Evolutionary conservation across 2,113 vertebrate species (phyloP).

Genomic region (Strigops habroptila): DNA sequence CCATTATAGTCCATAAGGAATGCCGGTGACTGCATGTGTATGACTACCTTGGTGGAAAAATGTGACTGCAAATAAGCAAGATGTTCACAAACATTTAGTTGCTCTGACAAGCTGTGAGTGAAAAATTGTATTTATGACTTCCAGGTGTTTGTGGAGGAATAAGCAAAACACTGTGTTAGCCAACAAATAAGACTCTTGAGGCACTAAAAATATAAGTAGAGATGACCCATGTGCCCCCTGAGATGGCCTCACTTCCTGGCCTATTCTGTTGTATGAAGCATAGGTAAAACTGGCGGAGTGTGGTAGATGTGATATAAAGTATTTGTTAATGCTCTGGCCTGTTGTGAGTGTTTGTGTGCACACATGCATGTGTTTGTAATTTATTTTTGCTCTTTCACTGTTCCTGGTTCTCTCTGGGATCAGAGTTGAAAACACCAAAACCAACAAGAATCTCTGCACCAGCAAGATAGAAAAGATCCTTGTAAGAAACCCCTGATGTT

Average conservation of each 20-base stretch:
- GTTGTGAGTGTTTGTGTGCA: neutral
- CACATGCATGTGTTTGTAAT: neutral
- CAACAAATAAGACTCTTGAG: neutral
- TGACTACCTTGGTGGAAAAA: neutral
- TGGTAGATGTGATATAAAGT: neutral
- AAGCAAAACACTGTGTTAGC: neutral
- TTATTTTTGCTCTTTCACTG: neutral
- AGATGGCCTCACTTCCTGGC: neutral
- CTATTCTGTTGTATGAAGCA: neutral
- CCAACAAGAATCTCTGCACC: neutral
- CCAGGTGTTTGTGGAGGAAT: neutral
- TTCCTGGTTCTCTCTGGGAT: neutral
- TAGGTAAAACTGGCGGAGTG: neutral
- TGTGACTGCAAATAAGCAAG: neutral
- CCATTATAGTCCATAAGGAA: neutral
- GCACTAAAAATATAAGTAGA: neutral
- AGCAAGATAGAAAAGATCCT: neutral
- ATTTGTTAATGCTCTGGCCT: neutral
- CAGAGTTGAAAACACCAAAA: neutral
- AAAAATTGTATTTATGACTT: neutral
- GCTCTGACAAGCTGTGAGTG: neutral
- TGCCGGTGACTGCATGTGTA: neutral
- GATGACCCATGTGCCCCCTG: neutral
- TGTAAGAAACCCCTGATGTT: neutral
- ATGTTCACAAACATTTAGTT: neutral